Base-by-base conservation (phyloP, 2,888 invertebrate genomes). In the Eilema caniola region DNA sequence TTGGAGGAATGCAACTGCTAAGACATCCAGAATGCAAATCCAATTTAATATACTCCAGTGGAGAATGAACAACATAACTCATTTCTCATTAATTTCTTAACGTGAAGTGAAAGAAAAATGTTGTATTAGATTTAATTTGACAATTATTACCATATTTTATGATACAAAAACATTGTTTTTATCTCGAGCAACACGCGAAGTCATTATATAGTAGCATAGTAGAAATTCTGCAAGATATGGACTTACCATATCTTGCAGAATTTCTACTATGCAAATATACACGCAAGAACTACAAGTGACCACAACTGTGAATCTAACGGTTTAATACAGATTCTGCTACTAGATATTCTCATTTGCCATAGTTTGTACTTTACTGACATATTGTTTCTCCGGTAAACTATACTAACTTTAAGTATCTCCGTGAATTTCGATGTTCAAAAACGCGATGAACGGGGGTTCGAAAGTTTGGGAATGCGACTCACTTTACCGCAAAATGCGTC, bases 231-330 rank as follows among this genome's bases (percentile, higher is more conserved):
- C n/a, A n/a, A n/a, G n/a, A n/a, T n/a, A n/a, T n/a, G n/a, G n/a
- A n/a, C n/a, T n/a, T n/a, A n/a, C 60, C 47, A 61, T 69, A 75
- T 71, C 64, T 33, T 69, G 65, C 47, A 59, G 62, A 75, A 71
- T 79, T 73, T 78, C 76, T 68, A 73, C 73, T 69, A 72, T 78
- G 79, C 76, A 78, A 74, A 81, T 74, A 80, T 78, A 79, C 70
- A 64, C 25, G 65, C 69, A 80, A 76, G 72, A 81, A 81, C 79
- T 20, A 53, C 53, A 20, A 53, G 47, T 47, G 47, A 47, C 20
- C 10, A 61, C 31, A 56, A 25, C 69, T 78, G 64, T 41, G 33
- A 47, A 71, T 67, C 62, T 76, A 81, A 71, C 79, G 71, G 81
- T 62, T 53, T n/a, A 63, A 68, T 63, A 63, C 65, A 69, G 47